phyloP scores from a whole-genome alignment of 92 coral and sea anemone species.

The Actinostola sp. region DNA sequence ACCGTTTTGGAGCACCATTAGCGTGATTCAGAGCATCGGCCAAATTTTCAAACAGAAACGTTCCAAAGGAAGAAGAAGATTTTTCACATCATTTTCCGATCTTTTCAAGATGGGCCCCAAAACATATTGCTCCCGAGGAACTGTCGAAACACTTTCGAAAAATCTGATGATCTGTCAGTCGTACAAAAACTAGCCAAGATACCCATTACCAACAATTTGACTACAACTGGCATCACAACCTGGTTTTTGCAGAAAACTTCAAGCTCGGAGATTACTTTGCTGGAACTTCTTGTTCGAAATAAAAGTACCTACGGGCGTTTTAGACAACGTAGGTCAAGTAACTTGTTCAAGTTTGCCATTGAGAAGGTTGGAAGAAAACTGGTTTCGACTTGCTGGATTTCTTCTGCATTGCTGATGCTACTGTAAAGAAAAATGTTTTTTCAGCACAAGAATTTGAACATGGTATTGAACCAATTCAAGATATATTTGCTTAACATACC shows the following conservation, averaged over 20 bases:
- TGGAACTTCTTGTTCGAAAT: background rate
- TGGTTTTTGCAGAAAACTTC: background rate
- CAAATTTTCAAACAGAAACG: background rate
- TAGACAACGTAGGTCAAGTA: conserved; percentile 5
- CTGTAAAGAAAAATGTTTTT: background rate
- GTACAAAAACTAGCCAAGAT: background rate
- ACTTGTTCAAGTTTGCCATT: background rate
- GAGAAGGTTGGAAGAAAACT: background rate
- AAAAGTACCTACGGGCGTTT: background rate
- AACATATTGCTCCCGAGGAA: background rate
- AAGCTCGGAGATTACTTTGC: no score
- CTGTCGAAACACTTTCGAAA: background rate
- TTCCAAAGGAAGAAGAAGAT: background rate
- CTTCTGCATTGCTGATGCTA: background rate
- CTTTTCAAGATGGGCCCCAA: background rate
- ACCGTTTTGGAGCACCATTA: background rate
- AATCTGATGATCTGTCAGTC: background rate
- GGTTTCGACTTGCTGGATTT: background rate
- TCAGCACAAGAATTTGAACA: background rate
- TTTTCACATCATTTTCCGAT: conserved; percentile 14
- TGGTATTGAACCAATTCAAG: background rate
- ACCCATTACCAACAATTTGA: background rate
- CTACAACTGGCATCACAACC: background rate
- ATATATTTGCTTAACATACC: background rate
- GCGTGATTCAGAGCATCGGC: background rate